A percentile compares a stretch with the other conserved stretches of the same genome.
Conservation (phyloP, 2,797 vertebrate species). For the Prunella strophiata region DNA sequence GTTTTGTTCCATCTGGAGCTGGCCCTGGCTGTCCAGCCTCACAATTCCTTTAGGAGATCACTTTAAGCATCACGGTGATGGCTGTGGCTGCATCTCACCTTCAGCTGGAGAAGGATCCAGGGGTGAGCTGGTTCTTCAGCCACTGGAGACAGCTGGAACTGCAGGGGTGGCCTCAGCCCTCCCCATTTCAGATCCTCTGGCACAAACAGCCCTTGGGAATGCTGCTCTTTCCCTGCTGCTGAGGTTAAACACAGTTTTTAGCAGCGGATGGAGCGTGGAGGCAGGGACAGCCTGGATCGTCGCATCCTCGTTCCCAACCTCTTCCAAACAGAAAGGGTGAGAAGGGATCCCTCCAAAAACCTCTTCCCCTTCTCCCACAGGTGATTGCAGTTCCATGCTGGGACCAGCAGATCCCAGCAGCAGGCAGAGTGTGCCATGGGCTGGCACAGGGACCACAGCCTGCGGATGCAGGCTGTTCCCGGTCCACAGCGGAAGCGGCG, state of each 20-base stretch:
- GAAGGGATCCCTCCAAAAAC: not conserved
- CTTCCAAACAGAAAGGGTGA: fast-evolving
- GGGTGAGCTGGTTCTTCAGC: not conserved
- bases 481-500: fast-evolving
- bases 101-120: not conserved
- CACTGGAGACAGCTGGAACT: not conserved
- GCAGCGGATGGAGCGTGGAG: fast-evolving
- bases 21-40: not conserved
- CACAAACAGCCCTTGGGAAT: not conserved
- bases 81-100: not conserved
- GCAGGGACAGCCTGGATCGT: fast-evolving
- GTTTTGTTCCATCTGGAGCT: not conserved
- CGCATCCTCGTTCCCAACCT: fast-evolving
- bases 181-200: not conserved
- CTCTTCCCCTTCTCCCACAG: not conserved
- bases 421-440: not conserved
- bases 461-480: not conserved
- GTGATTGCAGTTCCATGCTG: fast-evolving
- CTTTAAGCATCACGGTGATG: fast-evolving
- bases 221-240: not conserved
- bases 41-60: not conserved
- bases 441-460: not conserved
- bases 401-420: not conserved
- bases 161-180: not conserved
- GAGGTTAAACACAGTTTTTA: not conserved